Evolutionary conservation across 1,140 invertebrate species (phyloP).

Genomic region (Anoplolepis gracilipes): DNA sequence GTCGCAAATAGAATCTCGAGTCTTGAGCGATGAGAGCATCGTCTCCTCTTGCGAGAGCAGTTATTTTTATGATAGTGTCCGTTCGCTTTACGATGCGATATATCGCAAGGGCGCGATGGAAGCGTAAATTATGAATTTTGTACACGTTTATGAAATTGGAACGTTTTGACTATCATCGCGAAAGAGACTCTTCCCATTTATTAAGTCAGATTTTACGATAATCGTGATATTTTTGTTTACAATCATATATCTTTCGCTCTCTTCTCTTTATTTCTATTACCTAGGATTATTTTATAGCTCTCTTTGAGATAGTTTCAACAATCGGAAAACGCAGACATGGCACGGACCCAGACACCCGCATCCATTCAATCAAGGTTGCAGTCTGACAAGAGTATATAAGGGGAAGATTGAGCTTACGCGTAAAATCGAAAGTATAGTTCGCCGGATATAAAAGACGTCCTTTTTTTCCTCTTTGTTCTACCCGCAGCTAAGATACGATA

Average conservation of each 20-base stretch:
- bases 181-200: not conserved
- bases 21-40: not conserved
- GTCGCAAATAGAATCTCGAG: constrained; percentile 51
- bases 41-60: not conserved
- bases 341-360: constrained; percentile 78
- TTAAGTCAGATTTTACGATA: not conserved
- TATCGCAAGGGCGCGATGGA: not conserved
- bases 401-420: constrained; percentile 63
- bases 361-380: constrained; percentile 78
- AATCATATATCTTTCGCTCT: not conserved
- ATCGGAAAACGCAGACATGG: constrained; percentile 74
- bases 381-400: constrained; percentile 26
- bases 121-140: not conserved
- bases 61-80: constrained; percentile 20
- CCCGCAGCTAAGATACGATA: constrained; percentile 26
- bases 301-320: constrained; percentile 46
- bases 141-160: not conserved
- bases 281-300: constrained; percentile 27
- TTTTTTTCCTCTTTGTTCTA: constrained; percentile 33
- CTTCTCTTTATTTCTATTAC: not conserved
- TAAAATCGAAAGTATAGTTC: constrained; percentile 62
- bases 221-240: not conserved
- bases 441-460: constrained; percentile 60
- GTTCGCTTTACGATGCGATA: not conserved
- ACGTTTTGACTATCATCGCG: not conserved